phyloP scores from a whole-genome alignment of 1,140 invertebrate genomes.

The Lordiphosa collinella region DNA sequence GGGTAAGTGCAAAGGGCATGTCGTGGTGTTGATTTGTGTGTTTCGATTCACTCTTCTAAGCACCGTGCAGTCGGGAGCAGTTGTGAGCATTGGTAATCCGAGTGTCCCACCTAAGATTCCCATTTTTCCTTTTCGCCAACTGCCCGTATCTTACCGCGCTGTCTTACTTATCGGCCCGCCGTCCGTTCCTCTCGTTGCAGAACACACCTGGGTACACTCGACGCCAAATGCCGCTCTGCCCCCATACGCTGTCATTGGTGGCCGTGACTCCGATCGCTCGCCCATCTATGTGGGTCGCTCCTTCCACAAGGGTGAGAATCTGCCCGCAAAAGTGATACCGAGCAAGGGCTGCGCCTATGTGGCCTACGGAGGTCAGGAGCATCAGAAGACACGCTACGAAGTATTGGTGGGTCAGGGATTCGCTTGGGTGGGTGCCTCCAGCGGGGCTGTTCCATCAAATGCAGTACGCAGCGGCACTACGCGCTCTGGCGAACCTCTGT shows the following conservation, averaged over 20 bases:
- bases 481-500: conserved; percentile 83
- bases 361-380: conserved; percentile 84
- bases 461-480: conserved; percentile 84
- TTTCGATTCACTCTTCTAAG: conserved; percentile 43
- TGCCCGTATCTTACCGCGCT: conserved; percentile 33
- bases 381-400: conserved; percentile 84
- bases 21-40: conserved; percentile 20
- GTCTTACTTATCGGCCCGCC: conserved; percentile 23
- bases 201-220: conserved; percentile 75
- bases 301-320: conserved; percentile 83
- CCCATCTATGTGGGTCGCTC: conserved; percentile 85
- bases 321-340: conserved; percentile 80
- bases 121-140: conserved; percentile 9
- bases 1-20: neutral
- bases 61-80: conserved; percentile 56
- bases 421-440: conserved; percentile 80
- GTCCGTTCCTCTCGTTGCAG: conserved; percentile 56
- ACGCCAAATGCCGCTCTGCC: conserved; percentile 67
- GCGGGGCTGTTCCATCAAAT: conserved; percentile 81
- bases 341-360: conserved; percentile 79
- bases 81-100: conserved; percentile 68
- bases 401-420: conserved; percentile 81
- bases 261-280: conserved; percentile 83
- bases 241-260: conserved; percentile 81
- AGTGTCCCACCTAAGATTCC: conserved; percentile 35